Evolutionary conservation across 1,140 invertebrate genomes (phyloP), one percentile per base, ranked within the genome.

Genomic region (Philopotamus ludificatus): DNA sequence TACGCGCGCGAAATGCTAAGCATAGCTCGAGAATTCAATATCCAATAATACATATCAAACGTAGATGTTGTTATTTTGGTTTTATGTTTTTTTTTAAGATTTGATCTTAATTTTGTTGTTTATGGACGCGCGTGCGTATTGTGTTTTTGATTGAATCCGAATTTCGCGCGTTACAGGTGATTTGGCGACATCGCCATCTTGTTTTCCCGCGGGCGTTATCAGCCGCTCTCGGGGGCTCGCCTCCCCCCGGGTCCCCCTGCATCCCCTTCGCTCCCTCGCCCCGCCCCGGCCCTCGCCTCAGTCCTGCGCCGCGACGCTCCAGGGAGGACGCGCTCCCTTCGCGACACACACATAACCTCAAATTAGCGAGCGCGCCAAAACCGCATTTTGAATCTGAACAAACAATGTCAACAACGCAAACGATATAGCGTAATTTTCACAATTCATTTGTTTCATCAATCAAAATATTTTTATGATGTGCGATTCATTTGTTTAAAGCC

Each of bases 151-250:
- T 53, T 26, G 50, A 12, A 28, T 9, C 10, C 26, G 23, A 34
- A 26, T 58, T 26, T 41, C 39, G 8, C 22, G 57, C 44, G 42
- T 57, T 60, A 60, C 57, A 60, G 57, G 57, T 59, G 55, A 59
- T 59, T 47, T 47, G 25, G 55, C 28, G 57, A 47, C 44, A 47
- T 15, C 57, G 57, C 57, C 57, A 60, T 60, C 57, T 60, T 60
- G 57, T 44, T 39, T 39, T 39, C 57, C 15, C 18, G 15, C 42
- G 18, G 55, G 55, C 23, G 55, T 58, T 47, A 47, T 47, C 44
- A 47, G 18, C 28, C 28, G 28, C 28, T 7, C 44, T 16, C 44
- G 4, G 44, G 15, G 4, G 44, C 4, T 9, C 44, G 18, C 10
- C 44, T 16, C 44, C 4, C 44, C 44, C 44, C 44, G 4, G n/a